phyloP scores from a whole-genome alignment of 2,113 vertebrate genomes.

The Chloropsis cyanopogon region DNA sequence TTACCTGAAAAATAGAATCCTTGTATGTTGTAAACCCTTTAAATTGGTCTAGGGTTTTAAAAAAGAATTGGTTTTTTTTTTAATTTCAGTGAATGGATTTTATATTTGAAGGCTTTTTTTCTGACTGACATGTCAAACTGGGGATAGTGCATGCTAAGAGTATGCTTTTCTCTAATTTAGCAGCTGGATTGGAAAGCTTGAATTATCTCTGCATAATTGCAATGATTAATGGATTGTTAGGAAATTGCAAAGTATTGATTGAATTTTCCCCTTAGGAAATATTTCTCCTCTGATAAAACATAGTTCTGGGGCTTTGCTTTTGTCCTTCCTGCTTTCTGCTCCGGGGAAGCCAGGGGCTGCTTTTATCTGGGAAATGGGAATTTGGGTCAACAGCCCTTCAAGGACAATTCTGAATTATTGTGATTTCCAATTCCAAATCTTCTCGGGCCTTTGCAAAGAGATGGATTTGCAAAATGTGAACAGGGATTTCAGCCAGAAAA shows the following conservation, averaged over 20 bases:
- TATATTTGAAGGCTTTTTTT: background rate
- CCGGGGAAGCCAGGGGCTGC: background rate
- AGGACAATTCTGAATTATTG: background rate
- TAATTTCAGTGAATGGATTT: background rate
- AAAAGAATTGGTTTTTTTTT: background rate
- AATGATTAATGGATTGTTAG: conserved; percentile 50
- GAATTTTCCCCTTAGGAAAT: conserved; percentile 41
- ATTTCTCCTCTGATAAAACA: conserved; percentile 39
- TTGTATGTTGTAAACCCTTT: background rate
- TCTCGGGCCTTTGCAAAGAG: background rate
- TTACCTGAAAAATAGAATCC: background rate
- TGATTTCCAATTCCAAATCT: background rate
- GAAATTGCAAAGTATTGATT: conserved; percentile 65
- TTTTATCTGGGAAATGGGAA: conserved; percentile 2
- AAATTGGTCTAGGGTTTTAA: background rate
- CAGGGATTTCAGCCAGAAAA: background rate
- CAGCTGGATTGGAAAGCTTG: conserved; percentile 62
- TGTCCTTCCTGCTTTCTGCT: conserved; percentile 11
- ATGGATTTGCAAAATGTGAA: background rate
- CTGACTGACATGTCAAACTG: background rate
- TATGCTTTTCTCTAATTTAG: conserved; percentile 10
- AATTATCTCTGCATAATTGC: conserved; percentile 56
- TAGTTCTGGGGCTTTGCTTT: conserved; percentile 10
- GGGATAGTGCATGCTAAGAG: background rate
- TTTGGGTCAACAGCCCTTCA: conserved; percentile 34